A percentile compares a stretch with the other conserved stretches of the same genome.
phyloP scores from a whole-genome alignment of 2,113 vertebrate genomes.

The Cervus canadensis region DNA sequence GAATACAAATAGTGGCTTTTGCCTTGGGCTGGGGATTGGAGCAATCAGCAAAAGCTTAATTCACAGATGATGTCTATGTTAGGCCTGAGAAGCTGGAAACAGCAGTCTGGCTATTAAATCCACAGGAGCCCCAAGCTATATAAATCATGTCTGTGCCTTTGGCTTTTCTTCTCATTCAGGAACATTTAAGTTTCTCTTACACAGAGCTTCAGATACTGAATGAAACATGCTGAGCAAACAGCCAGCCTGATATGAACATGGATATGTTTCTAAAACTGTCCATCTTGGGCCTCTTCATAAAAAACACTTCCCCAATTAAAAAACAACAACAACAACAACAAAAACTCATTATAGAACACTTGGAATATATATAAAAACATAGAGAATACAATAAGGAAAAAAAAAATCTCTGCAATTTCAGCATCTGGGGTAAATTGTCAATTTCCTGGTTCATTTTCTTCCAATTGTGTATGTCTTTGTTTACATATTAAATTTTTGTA shows the following conservation, averaged over 20 bases:
- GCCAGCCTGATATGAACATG: neutral
- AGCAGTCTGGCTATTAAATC: neutral
- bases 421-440: neutral
- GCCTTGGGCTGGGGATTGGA: neutral
- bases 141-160: neutral
- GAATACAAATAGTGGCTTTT: neutral
- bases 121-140: neutral
- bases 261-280: neutral
- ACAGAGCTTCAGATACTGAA: neutral
- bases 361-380: neutral
- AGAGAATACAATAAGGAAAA: neutral
- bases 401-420: neutral
- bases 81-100: neutral
- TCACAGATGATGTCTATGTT: neutral
- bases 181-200: neutral
- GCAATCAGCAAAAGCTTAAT: neutral
- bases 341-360: neutral
- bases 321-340: neutral
- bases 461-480: neutral
- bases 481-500: neutral
- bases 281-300: neutral
- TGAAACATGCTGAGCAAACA: neutral
- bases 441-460: constrained; percentile 18
- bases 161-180: neutral
- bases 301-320: neutral